These are phyloP conservation scores for Hoplostethus atlanticus DNA, from an alignment of 2,797 vertebrate genomes.

Conservation along the genomic window DNA sequence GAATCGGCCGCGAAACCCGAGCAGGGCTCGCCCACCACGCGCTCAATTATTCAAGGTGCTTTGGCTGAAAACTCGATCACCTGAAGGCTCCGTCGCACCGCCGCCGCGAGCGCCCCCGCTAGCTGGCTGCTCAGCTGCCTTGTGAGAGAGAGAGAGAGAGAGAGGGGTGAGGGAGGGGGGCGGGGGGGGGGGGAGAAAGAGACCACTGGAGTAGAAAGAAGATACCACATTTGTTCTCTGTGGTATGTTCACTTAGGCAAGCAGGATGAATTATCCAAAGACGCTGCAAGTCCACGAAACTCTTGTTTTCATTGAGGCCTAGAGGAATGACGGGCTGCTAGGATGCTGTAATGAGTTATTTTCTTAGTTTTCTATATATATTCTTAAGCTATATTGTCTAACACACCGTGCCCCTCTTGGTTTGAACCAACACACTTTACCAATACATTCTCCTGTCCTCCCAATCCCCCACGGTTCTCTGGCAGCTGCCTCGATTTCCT, in stretches of 20 bases:
- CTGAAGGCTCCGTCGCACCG: slow-evolving; percentile 71
- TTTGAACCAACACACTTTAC: slow-evolving; percentile 49
- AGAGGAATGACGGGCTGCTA: slow-evolving; percentile 27
- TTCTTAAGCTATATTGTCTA: slow-evolving; percentile 18
- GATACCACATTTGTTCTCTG: slow-evolving; percentile 59
- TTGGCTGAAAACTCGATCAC: slow-evolving; percentile 83
- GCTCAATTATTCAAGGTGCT: slow-evolving; percentile 86
- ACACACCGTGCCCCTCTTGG: slow-evolving; percentile 26
- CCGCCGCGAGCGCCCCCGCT: slow-evolving; percentile 36
- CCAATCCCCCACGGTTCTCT: slow-evolving; percentile 55
- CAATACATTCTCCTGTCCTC: slow-evolving; percentile 40
- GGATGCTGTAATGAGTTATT: background rate
- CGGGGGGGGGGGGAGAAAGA: slow-evolving; percentile 28
- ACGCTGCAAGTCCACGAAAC: slow-evolving; percentile 43
- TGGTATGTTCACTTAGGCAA: slow-evolving; percentile 73
- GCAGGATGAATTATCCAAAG: slow-evolving; percentile 71
- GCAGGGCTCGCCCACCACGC: slow-evolving; percentile 71
- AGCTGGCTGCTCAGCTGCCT: slow-evolving; percentile 3
- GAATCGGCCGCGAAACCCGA: slow-evolving; percentile 80
- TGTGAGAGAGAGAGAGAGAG: slow-evolving; percentile 18
- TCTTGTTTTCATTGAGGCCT: slow-evolving; percentile 1
- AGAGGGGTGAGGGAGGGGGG: slow-evolving; percentile 18
- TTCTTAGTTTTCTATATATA: background rate
- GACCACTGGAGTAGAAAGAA: slow-evolving; percentile 69
- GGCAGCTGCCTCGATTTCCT: slow-evolving; percentile 75